phyloP scores from a whole-genome alignment of 1,140 invertebrate genomes.

The Dufourea novaeangliae region DNA sequence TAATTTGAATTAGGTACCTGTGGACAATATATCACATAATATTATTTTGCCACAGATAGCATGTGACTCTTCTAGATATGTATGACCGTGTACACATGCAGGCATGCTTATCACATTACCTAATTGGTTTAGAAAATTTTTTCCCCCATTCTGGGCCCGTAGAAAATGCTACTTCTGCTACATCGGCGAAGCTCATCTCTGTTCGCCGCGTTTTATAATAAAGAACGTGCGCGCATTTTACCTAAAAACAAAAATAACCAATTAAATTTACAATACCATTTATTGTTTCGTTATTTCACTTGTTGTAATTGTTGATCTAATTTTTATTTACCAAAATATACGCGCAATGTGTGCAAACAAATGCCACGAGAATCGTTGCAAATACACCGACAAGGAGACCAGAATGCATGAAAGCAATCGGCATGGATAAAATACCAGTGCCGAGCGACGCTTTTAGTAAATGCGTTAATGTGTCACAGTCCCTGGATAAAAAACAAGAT shows the following conservation, averaged over 20 bases:
- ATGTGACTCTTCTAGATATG: no score
- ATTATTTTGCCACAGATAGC: background rate
- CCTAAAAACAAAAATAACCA: conserved; percentile 80
- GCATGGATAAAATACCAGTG: conserved; percentile 96
- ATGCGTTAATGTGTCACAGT: conserved; percentile 92
- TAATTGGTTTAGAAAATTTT: conserved; percentile 84
- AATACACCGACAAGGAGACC: conserved; percentile 90
- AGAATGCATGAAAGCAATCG: conserved; percentile 90
- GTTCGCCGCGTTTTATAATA: conserved; percentile 87
- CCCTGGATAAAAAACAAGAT: conserved; percentile 81
- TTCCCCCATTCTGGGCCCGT: conserved; percentile 86
- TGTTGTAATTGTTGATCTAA: background rate
- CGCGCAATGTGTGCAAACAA: conserved; percentile 93
- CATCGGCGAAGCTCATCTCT: conserved; percentile 89
- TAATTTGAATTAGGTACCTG: conserved; percentile 77
- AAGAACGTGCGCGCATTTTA: conserved; percentile 90
- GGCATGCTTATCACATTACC: conserved; percentile 75
- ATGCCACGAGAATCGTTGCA: conserved; percentile 89
- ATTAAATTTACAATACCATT: background rate
- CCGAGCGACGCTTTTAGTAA: conserved; percentile 94
- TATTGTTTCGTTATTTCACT: background rate
- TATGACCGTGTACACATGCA: no score
- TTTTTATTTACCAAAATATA: conserved; percentile 89
- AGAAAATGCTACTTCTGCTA: conserved; percentile 88
- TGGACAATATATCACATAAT: conserved; percentile 39